Percentiles rank a stretch among this genome's conserved stretches.
Evolutionary conservation across 2,113 vertebrate genomes (phyloP).

Genomic region (Siniperca chuatsi): DNA sequence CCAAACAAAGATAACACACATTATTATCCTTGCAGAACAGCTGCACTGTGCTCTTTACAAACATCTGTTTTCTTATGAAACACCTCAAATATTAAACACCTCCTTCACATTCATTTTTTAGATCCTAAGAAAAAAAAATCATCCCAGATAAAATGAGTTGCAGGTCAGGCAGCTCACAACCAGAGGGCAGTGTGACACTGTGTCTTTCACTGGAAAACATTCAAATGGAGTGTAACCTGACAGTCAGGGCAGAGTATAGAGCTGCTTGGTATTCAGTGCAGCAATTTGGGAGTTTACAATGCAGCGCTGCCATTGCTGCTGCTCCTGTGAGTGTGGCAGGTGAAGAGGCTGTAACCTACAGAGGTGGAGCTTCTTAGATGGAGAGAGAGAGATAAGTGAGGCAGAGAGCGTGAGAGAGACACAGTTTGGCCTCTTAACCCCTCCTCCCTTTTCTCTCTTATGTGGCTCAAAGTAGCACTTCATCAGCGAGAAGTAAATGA

Average conservation of each 20-base stretch:
- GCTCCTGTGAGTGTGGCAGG: constrained; percentile 42
- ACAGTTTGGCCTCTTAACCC: constrained; percentile 35
- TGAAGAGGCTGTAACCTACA: constrained; percentile 64
- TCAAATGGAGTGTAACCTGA: not conserved
- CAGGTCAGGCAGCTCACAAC: constrained; percentile 39
- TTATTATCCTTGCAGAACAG: constrained; percentile 42
- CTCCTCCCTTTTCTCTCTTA: constrained; percentile 5
- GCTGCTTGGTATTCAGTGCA: constrained; percentile 65
- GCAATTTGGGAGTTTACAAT: constrained; percentile 44
- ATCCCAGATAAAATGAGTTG: not conserved
- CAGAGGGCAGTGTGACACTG: constrained; percentile 72
- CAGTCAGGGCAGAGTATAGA: not conserved
- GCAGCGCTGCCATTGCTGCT: constrained; percentile 44
- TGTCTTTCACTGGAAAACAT: not conserved
- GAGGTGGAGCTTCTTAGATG: constrained; percentile 39
- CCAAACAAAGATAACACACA: constrained; percentile 10
- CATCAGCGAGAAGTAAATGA: constrained; percentile 74
- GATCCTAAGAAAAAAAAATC: not conserved
- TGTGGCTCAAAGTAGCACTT: constrained; percentile 48
- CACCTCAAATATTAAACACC: constrained; percentile 67
- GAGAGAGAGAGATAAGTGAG: not conserved
- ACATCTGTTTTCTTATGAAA: constrained; percentile 65
- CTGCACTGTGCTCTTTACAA: constrained; percentile 27
- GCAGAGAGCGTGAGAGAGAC: not conserved
- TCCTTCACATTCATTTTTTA: constrained; percentile 5